Base-by-base conservation (phyloP, 1,140 invertebrate genomes). In the Drosophila tani region DNA sequence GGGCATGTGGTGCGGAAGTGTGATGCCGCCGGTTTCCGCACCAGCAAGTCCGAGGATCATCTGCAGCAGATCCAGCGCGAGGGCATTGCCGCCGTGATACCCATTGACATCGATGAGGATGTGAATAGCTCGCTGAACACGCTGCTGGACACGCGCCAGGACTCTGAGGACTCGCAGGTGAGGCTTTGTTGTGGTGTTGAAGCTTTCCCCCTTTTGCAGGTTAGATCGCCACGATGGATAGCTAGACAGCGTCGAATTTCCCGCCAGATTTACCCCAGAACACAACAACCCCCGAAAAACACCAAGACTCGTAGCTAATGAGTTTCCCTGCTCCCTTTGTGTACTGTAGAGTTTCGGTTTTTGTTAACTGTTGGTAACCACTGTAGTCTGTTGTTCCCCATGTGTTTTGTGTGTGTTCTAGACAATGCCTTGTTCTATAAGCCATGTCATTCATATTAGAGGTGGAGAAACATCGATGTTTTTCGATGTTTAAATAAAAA, bases 51-150 rank as follows among this genome's bases (percentile, higher is more conserved):
- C 5, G 97, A 98, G 93, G 97, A 98, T 93, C 97, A 98, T 83
- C 93, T 98, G 64, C 97, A 97, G 93, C 94, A 95, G 83, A 87
- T 83, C 57, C 91, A 93, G 62, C 91, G 92, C 49, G 92, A 93
- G 56, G 91, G 84, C 71, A 90, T 93, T 59, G 92, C 86, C 41
- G 84, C 96, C 84, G 95, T 97, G 41, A 97, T 97, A 64, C 96
- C 97, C 79, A 97, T 98, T 80, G 97, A 98, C 79, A 96, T 97
- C 75, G 97, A 98, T 93, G 98, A 98, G 92, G 97, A 98, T 93
- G 95, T 98, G 70, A 98, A 97, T 81, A 98, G 97, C 77, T 98
- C 97, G 51, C 93, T 98, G 58, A 98, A 98, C 93, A 98, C 97
- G 35, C 94, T 99, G 56, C 93, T 98, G 69, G 97, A 98, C 93